Evolutionary conservation across 2,888 invertebrate species (phyloP).

Genomic region (Syrphus vitripennis): DNA sequence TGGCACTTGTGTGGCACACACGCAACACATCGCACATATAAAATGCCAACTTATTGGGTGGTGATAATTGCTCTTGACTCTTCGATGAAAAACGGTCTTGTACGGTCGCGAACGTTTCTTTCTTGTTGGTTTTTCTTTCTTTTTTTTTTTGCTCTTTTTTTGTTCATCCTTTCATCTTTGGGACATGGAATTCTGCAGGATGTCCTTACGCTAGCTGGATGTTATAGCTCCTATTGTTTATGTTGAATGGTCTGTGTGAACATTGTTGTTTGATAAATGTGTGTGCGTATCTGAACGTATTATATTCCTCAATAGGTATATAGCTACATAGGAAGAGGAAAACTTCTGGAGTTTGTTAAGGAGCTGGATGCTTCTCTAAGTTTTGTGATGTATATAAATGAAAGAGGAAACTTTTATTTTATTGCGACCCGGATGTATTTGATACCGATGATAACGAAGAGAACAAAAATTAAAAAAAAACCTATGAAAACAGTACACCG

Average conservation of each 20-base stretch:
- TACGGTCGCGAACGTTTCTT: constrained; percentile 33
- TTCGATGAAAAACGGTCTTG: constrained; percentile 42
- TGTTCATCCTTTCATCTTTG: constrained; percentile 12
- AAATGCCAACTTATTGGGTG: constrained; percentile 31
- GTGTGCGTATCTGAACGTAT: not conserved
- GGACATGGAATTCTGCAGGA: constrained; percentile 14
- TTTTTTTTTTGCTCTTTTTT: not conserved
- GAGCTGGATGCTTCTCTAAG: constrained; percentile 12
- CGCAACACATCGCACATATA: not conserved
- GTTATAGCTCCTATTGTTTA: constrained; percentile 35
- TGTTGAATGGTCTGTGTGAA: constrained; percentile 8
- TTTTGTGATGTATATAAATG: constrained; percentile 24
- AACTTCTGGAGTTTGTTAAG: constrained; percentile 41
- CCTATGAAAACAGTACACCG: not conserved
- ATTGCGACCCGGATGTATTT: constrained; percentile 52
- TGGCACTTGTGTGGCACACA: constrained; percentile 9
- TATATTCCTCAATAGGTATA: no score
- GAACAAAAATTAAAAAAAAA: not conserved
- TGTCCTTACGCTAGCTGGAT: constrained; percentile 29
- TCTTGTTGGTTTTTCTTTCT: constrained; percentile 4
- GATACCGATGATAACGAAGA: not conserved
- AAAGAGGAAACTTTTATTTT: constrained; percentile 51
- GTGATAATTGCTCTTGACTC: constrained; percentile 62
- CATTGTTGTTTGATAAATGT: constrained; percentile 17
- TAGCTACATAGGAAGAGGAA: constrained; percentile 18